These are phyloP conservation scores for Ovibos moschatus DNA, from an alignment of 2,113 vertebrate species.

Conservation along the genomic window DNA sequence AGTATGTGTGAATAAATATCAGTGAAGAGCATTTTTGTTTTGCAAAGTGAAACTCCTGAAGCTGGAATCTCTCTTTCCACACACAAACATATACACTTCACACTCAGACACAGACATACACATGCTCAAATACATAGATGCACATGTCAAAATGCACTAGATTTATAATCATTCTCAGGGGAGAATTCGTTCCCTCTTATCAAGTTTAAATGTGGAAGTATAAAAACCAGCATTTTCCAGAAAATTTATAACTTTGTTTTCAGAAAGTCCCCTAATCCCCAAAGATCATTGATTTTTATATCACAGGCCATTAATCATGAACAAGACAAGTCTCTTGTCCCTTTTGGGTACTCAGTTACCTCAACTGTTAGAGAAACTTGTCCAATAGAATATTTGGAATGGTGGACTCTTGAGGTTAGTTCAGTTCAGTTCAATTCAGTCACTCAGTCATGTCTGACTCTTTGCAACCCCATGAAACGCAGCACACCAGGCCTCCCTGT, in stretches of 20 bases:
- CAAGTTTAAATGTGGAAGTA: not conserved
- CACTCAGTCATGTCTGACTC: not conserved
- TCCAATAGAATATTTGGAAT: not conserved
- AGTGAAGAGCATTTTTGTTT: not conserved
- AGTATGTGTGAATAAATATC: not conserved
- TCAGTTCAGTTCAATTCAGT: not conserved
- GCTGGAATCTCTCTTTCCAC: not conserved
- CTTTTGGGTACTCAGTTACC: not conserved
- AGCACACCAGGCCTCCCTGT: not conserved
- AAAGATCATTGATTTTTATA: not conserved
- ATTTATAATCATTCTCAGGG: not conserved
- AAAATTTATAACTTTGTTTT: not conserved
- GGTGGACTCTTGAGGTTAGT: fast-evolving
- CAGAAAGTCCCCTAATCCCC: not conserved
- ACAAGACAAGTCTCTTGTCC: not conserved
- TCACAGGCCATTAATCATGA: not conserved
- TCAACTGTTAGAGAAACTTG: not conserved
- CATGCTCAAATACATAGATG: not conserved
- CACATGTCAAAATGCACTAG: not conserved
- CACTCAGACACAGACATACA: not conserved
- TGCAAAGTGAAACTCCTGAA: not conserved
- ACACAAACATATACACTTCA: not conserved
- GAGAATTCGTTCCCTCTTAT: not conserved
- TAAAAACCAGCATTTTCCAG: not conserved
- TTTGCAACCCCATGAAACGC: fast-evolving